A percentile compares a stretch with the other conserved stretches of the same genome.
phyloP scores from a whole-genome alignment of 2,113 vertebrate genomes.

The Nibea coibor region DNA sequence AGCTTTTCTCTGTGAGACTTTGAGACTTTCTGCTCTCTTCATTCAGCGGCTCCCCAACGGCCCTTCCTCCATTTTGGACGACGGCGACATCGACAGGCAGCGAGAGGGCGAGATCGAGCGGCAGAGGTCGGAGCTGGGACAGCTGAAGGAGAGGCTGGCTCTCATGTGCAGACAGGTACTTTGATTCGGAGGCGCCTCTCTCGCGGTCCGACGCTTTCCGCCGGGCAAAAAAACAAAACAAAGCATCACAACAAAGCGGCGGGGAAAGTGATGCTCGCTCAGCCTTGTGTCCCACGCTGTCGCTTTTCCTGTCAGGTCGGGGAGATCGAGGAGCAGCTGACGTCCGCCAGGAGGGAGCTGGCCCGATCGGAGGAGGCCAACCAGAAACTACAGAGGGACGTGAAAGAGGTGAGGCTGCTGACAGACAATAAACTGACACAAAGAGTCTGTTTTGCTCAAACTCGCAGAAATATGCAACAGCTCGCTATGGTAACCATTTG shows the following conservation, averaged over 20 bases:
- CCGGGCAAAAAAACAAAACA: background rate
- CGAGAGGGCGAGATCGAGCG: conserved; percentile 89
- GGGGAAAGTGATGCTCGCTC: background rate
- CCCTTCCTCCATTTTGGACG: conserved; percentile 82
- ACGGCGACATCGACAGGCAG: conserved; percentile 80
- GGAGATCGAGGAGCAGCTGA: conserved; percentile 93
- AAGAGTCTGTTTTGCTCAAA: conserved; percentile 32
- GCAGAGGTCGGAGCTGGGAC: conserved; percentile 89
- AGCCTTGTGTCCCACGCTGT: conserved; percentile 1
- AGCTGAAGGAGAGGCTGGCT: conserved; percentile 91
- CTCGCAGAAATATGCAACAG: conserved; percentile 25
- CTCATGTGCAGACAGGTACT: conserved; percentile 90
- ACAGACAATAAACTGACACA: conserved; percentile 39
- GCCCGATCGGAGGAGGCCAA: conserved; percentile 91
- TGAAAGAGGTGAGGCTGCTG: conserved; percentile 88
- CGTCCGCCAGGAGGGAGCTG: conserved; percentile 90
- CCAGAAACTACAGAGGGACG: conserved; percentile 91
- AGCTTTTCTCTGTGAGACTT: background rate
- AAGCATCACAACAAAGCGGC: background rate
- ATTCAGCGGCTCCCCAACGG: conserved; percentile 89
- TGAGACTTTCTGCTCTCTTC: background rate
- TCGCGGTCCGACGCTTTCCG: background rate
- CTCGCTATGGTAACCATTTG: conserved; percentile 62
- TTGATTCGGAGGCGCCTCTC: background rate
- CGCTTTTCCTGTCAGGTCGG: conserved; percentile 82